Evolutionary conservation across 2,113 vertebrate species (phyloP).

Genomic region (Sebastes fasciatus): DNA sequence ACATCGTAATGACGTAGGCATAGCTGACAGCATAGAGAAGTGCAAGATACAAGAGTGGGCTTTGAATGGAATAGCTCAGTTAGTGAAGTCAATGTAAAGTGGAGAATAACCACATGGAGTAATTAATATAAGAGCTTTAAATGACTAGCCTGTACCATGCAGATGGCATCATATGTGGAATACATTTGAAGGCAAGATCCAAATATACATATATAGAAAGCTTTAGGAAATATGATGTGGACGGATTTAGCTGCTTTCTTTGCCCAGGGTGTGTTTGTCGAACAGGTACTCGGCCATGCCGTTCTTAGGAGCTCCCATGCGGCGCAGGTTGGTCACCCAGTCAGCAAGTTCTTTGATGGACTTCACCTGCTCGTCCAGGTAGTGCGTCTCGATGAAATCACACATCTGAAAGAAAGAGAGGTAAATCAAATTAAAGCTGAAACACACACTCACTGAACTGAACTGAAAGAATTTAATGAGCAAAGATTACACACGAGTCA

Average conservation of each 20-base stretch:
- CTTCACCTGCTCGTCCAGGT: conserved; percentile 96
- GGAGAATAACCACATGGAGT: not conserved
- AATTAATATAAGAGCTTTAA: conserved; percentile 5
- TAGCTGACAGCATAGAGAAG: not conserved
- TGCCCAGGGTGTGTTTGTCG: conserved; percentile 95
- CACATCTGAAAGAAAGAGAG: conserved; percentile 85
- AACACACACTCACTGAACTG: not conserved
- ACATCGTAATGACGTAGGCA: not conserved
- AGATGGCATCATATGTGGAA: conserved; percentile 32
- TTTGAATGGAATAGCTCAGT: not conserved
- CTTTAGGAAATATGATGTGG: not conserved
- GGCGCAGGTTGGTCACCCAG: conserved; percentile 93
- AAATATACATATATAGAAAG: conserved; percentile 47
- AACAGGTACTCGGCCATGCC: conserved; percentile 98
- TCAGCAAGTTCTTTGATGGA: conserved; percentile 95
- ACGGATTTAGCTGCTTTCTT: conserved; percentile 80
- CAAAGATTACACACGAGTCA: not conserved
- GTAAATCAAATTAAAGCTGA: not conserved
- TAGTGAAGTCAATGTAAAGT: not conserved
- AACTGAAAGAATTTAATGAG: not conserved
- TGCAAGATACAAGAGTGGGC: not conserved
- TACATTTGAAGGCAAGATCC: conserved; percentile 41
- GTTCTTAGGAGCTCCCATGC: conserved; percentile 92
- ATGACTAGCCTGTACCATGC: conserved; percentile 46
- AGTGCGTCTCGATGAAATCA: conserved; percentile 96